Percentiles rank a stretch among this genome's conserved stretches.
Evolutionary conservation across 92 coral and sea anemone genomes (phyloP).

Genomic region (Heteractis magnifica): DNA sequence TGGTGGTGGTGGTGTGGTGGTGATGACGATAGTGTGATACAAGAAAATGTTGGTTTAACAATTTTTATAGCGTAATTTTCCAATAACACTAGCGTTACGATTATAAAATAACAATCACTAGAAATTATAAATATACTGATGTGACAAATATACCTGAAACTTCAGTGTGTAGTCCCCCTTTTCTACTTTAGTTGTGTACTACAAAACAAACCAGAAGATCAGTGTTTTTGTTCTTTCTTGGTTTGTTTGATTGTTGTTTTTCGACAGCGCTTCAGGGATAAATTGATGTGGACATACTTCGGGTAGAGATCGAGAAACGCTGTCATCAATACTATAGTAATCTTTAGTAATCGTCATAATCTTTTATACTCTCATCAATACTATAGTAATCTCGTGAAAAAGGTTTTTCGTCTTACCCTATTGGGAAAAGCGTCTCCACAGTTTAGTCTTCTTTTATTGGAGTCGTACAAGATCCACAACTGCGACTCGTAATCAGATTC

Average conservation of each 20-base stretch:
- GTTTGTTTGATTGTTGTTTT: too few relatives aligned
- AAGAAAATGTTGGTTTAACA: not conserved
- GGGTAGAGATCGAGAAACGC: too few relatives aligned
- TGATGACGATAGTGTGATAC: conserved; percentile 7
- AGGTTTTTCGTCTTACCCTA: conserved; percentile 56
- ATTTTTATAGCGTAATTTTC: too few relatives aligned
- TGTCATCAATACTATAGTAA: too few relatives aligned
- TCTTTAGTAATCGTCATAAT: too few relatives aligned
- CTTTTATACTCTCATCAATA: not conserved
- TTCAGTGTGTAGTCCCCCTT: conserved; percentile 84
- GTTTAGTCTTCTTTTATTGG: conserved; percentile 80
- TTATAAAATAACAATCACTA: too few relatives aligned
- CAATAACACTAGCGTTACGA: too few relatives aligned
- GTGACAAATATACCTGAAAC: conserved; percentile 66
- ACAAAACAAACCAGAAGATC: conserved; percentile 16
- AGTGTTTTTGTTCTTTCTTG: not conserved
- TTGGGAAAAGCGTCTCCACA: conserved; percentile 95
- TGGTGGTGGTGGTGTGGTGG: not conserved
- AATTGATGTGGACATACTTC: too few relatives aligned
- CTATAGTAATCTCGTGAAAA: not conserved
- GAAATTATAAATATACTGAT: not conserved
- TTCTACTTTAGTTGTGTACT: conserved; percentile 88
- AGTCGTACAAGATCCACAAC: conserved; percentile 91
- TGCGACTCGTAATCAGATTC: conserved; percentile 96
- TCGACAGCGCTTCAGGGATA: too few relatives aligned